Base-by-base conservation (phyloP, 2,113 vertebrate genomes). In the Falcunculus frontatus region DNA sequence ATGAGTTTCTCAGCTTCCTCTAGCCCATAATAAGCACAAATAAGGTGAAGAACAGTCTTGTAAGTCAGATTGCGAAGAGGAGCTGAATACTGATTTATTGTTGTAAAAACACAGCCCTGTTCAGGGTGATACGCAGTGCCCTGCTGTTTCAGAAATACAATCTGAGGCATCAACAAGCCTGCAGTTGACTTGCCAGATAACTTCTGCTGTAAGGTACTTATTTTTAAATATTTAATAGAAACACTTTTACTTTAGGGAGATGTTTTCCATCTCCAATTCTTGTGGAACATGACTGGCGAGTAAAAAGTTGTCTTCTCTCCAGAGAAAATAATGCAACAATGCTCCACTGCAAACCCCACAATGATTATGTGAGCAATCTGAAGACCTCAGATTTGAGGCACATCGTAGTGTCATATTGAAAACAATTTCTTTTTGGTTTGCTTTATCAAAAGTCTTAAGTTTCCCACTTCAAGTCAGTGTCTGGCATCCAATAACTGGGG, bases 1-100 rank as follows among this genome's bases (percentile, higher is more conserved):
- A 93, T 91, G 92, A 94, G 84, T 68, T 95, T 85, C 84, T 92
- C 75, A 56, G 60, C 70, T 72, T 95, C 64, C 75, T 88, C 64
- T 35, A 72, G 30, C 56, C 39, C 42, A 57, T 68, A 84, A 64
- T 88, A 96, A 93, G 49, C 52, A 91, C 73, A 94, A 77, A 94
- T 46, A 72, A 72, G 42, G 77, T 47, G 41, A 91, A 74, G 53
- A 91, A 60, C 46, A 89, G 23, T 72, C 25, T 70, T 72, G 8
- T 33, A 63, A 87, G 76, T 86, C 35, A 90, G 49, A 49, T 86
- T 4, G 9, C 70, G 88, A 84, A 63, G 60, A 70, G 35, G 33
- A 86, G 15, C 50, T 78, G 46, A 83, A 91, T 87, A 59, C 41
- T 67, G n/a, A 93, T 93, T 91, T 90, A 94, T 47, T 92, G 37